Percentiles rank a stretch among this genome's conserved stretches.
Evolutionary conservation across 2,888 invertebrate genomes (phyloP).

Genomic region (Sisyra terminalis): DNA sequence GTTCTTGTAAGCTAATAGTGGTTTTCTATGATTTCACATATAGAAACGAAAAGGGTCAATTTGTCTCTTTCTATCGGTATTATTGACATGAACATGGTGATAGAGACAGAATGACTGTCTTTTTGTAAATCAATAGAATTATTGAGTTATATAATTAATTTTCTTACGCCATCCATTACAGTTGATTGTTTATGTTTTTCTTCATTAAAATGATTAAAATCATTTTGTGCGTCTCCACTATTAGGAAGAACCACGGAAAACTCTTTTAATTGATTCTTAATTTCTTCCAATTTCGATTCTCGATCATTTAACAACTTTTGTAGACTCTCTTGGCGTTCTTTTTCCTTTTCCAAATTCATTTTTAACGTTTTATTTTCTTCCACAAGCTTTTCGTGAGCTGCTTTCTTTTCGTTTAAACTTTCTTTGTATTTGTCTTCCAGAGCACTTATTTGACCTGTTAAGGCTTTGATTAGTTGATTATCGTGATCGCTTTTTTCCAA

Average conservation of each 20-base stretch:
- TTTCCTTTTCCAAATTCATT: conserved; percentile 24
- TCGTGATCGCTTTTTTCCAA: conserved; percentile 46
- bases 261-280: conserved; percentile 28
- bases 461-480: conserved; percentile 40
- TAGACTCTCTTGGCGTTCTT: conserved; percentile 32
- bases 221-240: conserved; percentile 31
- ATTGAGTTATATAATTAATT: no score
- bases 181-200: no score
- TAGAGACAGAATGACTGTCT: no score
- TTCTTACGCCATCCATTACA: no score
- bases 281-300: conserved; percentile 29
- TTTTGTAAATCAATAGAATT: no score
- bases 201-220: background rate
- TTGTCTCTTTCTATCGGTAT: no score
- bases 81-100: no score
- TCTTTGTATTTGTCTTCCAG: conserved; percentile 2
- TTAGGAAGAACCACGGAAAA: conserved; percentile 23
- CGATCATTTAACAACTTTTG: conserved; percentile 31
- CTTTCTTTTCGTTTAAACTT: conserved; percentile 17
- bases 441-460: conserved; percentile 29
- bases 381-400: conserved; percentile 20
- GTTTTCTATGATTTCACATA: no score
- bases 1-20: no score
- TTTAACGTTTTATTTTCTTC: conserved; percentile 22
- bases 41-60: no score